phyloP scores from a whole-genome alignment of 2,797 vertebrate genomes.

The Enoplosus armatus region DNA sequence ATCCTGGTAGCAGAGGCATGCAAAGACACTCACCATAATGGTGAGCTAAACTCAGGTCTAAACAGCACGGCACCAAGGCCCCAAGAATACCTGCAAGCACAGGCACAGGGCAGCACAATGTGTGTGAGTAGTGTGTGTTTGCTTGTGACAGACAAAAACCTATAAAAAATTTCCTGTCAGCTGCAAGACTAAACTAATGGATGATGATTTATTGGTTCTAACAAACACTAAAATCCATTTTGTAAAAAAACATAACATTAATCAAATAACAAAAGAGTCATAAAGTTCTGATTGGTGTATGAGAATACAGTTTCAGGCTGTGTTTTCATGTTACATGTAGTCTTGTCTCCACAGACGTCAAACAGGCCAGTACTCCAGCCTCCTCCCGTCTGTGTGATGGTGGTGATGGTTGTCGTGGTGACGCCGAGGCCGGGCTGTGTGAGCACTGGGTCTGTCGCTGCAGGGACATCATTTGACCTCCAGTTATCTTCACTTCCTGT shows the following conservation, averaged over 20 bases:
- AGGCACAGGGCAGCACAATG: background rate
- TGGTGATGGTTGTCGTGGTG: slow-evolving; percentile 84
- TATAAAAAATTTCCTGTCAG: background rate
- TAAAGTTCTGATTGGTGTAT: background rate
- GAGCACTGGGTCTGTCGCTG: slow-evolving; percentile 64
- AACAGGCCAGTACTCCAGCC: slow-evolving; percentile 88
- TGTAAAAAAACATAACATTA: background rate
- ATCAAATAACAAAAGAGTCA: background rate
- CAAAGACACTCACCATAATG: slow-evolving; percentile 89
- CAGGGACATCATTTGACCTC: slow-evolving; percentile 31
- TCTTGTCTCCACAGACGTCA: slow-evolving; percentile 84
- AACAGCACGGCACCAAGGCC: slow-evolving; percentile 82
- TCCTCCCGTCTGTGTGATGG: slow-evolving; percentile 85
- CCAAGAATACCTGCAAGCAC: slow-evolving; percentile 84
- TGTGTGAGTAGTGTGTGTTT: background rate
- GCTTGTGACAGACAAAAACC: background rate
- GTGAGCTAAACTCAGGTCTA: slow-evolving; percentile 88
- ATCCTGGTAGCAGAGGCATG: slow-evolving; percentile 88
- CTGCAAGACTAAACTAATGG: background rate
- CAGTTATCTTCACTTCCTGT: slow-evolving; percentile 45
- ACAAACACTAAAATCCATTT: too few species aligned
- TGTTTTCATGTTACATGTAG: slow-evolving; percentile 81
- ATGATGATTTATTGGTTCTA: background rate
- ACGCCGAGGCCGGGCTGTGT: slow-evolving; percentile 85
- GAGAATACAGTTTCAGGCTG: background rate